Evolutionary conservation across 2,113 vertebrate genomes (phyloP).

Genomic region (Microcebus ravelobensis): DNA sequence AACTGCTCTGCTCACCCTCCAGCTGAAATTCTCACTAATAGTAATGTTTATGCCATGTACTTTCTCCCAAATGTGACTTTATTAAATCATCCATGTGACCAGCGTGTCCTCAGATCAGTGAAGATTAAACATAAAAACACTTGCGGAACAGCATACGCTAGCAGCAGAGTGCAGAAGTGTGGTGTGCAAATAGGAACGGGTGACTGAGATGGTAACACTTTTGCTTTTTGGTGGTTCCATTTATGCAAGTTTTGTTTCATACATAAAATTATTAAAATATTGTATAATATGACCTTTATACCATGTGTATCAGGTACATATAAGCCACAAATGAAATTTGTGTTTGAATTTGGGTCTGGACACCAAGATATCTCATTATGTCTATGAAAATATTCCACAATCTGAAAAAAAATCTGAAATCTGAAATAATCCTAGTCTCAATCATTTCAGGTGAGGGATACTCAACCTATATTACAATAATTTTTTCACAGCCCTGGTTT

Average conservation of each 20-base stretch:
- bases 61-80: neutral
- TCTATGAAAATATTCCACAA: neutral
- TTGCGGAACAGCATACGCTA: neutral
- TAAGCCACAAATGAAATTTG: neutral
- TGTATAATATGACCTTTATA: neutral
- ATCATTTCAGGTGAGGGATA: neutral
- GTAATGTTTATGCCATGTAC: neutral
- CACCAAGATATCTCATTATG: neutral
- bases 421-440: neutral
- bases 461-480: neutral
- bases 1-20: neutral
- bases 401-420: neutral
- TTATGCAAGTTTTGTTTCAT: neutral
- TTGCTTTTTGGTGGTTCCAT: neutral
- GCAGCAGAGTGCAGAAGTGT: neutral
- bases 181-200: neutral
- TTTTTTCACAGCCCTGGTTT: neutral
- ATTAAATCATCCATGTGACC: neutral
- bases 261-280: neutral
- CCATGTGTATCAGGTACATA: neutral
- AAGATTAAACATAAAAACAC: neutral
- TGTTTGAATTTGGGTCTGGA: neutral
- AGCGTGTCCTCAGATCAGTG: neutral
- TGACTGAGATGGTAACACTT: neutral
- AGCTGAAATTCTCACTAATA: neutral